Base-by-base conservation (phyloP, 2,888 invertebrate species). In the Globia sparganii region DNA sequence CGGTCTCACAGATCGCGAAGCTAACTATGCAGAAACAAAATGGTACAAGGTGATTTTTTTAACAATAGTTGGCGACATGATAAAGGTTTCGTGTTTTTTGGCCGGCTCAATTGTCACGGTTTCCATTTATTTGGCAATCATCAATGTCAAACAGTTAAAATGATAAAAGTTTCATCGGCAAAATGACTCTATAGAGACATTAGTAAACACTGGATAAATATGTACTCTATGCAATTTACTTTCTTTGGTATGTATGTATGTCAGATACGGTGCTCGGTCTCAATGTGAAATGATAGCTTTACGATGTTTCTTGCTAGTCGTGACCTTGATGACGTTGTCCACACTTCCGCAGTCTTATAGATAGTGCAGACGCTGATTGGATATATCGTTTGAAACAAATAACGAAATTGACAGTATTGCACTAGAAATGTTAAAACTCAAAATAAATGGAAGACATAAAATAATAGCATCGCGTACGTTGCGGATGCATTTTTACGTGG, bases 201-300 rank as follows among this genome's bases (percentile, higher is more conserved):
- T 53, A 43, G 34, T 66, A 66, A 72, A 62, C 43, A 31, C 25
- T 69, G 37, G 37, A 8, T 56, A 64, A 68, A 61, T 46, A 53
- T 64, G 49, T 64, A 56, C 28, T 28, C 43, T 71, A 37, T 31
- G 59, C 31, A 80, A 77, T 87, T 75, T 81, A 76, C 83, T 84
- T 84, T 86, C 76, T 83, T 80, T 69, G 80, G 67, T 74, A 86
- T 85, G 77, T 72, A 87, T 83, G 78, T 85, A 71, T 87, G 86
- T 71, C 81, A 87, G 79, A 75, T 68, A 78, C 75, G 65, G 58
- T 71, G 59, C 72, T 74, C 67, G 34, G 56, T 72, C 59, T 61
- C 58, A 58, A 78, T 75, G 67, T 73, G 67, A 72, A 74, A 67
- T 69, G 64, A 78, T 75, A 69, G 64, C 75, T 59, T 64, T 58